Base-by-base conservation (phyloP, 2,888 invertebrate genomes). In the Metalampra italica region DNA sequence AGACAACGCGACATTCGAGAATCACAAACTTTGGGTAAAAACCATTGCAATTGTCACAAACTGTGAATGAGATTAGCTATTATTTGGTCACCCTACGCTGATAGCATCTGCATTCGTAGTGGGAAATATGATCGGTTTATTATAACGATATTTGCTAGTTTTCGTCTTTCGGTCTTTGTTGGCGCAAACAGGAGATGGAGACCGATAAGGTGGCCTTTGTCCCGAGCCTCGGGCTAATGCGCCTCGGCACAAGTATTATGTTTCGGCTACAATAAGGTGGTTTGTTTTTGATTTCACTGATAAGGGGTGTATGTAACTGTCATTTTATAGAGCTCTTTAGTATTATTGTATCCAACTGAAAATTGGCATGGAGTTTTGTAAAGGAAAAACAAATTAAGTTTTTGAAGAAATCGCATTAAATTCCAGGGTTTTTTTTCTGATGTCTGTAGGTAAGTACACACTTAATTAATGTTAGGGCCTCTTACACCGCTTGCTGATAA, bases 61-160 rank as follows among this genome's bases (percentile, higher is more conserved):
- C 71, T 69, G 52, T 69, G 68, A 75, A 81, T 75, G 54, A 73
- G 68, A 77, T 80, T 78, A 77, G 66, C 76, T 76, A 77, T 82
- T 79, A 81, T 82, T 82, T 74, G 78, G 77, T 75, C 79, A 75
- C 84, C 81, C 79, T 65, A 69, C 50, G 60, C 56, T 67, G 82
- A 82, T 82, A 63, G 47, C 60, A 82, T 84, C 82, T 62, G 46
- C 52, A 61, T 71, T 64, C 59, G 36, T 1, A 64, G 52, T 50
- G 59, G 52, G 86, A 81, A 86, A 87, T 76, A 78, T 75, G 85
- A 87, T 84, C 75, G 62, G 66, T 77, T 85, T 82, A 81, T 87
- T 87, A 86, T 85, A 84, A 82, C 83, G 84, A 85, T 87, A 87
- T 85, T 83, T 75, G 78, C 75, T 77, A 78, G 75, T 77, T 80